Base-by-base conservation (phyloP, 2,888 invertebrate genomes). In the Eueremaeus valkanovi region DNA sequence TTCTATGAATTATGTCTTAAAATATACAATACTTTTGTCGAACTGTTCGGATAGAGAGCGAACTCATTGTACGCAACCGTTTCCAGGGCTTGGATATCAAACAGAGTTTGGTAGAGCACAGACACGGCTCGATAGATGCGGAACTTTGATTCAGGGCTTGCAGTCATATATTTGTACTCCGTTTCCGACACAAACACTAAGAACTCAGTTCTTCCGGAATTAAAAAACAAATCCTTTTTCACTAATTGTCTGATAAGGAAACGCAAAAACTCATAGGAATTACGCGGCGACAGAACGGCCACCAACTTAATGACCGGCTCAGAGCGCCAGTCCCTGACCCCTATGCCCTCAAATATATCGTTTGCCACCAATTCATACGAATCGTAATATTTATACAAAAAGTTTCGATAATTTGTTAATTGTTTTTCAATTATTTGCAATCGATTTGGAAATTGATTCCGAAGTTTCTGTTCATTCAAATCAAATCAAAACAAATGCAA, bases 91-190 rank as follows among this genome's bases (percentile, higher is more conserved):
- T 88, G 84, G 80, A 84, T 86, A 79, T 90, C 86, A 82, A 91
- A 91, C 45, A 92, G 84, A 63, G 88, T 82, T 83, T 90, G 88
- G 81, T 90, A 90, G 29, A 91, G 81, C 33, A 90, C 86, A 68
- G 88, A 86, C 18, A 85, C 82, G 5, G 86, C 83, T 79, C 87
- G 86, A 79, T 90, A 89, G 0, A 83, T 79, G 70, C 84, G 78
- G 77, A 85, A 84, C 77, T 87, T 87, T 72, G 86, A 83, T 68
- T 86, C 83, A 68, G 84, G 86, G 42, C 51, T 42, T 29, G 76
- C 72, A 11, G 5, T 74, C 70, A 76, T 75, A 42, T 63, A 83
- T 76, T 40, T 40, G 36, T 27, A 42, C 42, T 68, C 68, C 3
- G 1, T 42, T 13, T 68, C 68, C 0, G 68, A 68, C 8, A 68